Evolutionary conservation across 2,888 invertebrate species (phyloP).

Genomic region (Drosophila mimetica): DNA sequence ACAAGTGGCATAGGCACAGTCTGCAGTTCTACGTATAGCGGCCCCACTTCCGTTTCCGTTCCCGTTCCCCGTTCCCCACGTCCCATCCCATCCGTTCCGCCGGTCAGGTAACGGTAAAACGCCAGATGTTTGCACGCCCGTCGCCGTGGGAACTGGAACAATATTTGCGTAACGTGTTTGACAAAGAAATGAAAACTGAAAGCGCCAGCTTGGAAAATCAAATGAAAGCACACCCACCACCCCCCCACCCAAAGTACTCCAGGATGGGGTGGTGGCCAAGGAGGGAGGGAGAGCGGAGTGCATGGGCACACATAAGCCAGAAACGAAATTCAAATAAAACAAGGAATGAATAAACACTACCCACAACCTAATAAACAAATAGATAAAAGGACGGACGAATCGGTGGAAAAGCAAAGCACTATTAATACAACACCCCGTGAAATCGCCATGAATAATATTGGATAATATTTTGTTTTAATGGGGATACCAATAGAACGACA

Average conservation of each 20-base stretch:
- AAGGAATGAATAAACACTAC: constrained; percentile 54
- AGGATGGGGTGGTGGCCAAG: background rate
- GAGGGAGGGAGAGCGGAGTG: background rate
- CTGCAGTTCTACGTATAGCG: background rate
- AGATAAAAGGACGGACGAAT: constrained; percentile 18
- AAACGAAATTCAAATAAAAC: constrained; percentile 41
- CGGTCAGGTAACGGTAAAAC: constrained; percentile 45
- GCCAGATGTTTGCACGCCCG: constrained; percentile 71
- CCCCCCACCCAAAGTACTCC: background rate
- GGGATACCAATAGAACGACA: too few species aligned
- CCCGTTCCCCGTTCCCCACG: constrained; percentile 14
- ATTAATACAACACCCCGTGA: background rate
- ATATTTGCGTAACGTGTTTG: constrained; percentile 81
- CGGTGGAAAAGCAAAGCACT: background rate
- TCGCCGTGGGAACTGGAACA: constrained; percentile 76
- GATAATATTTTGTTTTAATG: too few species aligned
- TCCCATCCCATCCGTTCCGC: constrained; percentile 26
- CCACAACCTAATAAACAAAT: constrained; percentile 18
- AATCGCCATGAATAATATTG: too few species aligned
- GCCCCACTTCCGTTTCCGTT: constrained; percentile 19
- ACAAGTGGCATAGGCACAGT: constrained; percentile 35
- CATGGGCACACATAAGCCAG: constrained; percentile 22
- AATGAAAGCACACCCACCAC: constrained; percentile 58
- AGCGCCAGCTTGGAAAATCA: constrained; percentile 78
- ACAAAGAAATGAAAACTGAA: constrained; percentile 79